Evolutionary conservation across 2,113 vertebrate species (phyloP).

Genomic region (Eidolon helvum): DNA sequence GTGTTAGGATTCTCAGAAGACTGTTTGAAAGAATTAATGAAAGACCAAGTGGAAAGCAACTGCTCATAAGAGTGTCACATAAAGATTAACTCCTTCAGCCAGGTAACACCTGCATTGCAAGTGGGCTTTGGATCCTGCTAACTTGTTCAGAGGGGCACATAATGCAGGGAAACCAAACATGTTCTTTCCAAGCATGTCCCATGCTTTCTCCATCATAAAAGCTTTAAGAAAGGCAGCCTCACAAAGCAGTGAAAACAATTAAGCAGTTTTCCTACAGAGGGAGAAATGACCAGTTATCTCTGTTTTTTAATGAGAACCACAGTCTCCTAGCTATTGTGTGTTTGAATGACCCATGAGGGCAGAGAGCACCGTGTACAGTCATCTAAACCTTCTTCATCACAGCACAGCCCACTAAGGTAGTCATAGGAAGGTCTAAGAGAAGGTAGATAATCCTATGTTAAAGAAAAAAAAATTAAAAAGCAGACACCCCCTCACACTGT

Average conservation of each 20-base stretch:
- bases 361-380: background rate
- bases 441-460: background rate
- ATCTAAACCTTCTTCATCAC: background rate
- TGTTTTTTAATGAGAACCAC: background rate
- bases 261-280: background rate
- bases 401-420: background rate
- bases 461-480: slow-evolving; percentile 45
- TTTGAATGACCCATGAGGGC: background rate
- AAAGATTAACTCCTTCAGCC: background rate
- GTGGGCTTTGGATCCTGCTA: background rate
- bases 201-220: background rate
- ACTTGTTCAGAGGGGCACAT: background rate
- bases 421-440: background rate
- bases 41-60: background rate
- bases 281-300: background rate
- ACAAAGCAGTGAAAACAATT: background rate
- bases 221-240: background rate
- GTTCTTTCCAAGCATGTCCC: background rate
- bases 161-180: background rate
- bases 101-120: background rate
- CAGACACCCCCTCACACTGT: slow-evolving; percentile 46
- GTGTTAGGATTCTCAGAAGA: background rate
- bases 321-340: background rate
- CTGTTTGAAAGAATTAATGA: background rate
- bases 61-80: rapidly evolving